Evolutionary conservation across 2,888 invertebrate species (phyloP), one percentile per base, ranked within the genome.

Genomic region (Hypsopygia costalis): DNA sequence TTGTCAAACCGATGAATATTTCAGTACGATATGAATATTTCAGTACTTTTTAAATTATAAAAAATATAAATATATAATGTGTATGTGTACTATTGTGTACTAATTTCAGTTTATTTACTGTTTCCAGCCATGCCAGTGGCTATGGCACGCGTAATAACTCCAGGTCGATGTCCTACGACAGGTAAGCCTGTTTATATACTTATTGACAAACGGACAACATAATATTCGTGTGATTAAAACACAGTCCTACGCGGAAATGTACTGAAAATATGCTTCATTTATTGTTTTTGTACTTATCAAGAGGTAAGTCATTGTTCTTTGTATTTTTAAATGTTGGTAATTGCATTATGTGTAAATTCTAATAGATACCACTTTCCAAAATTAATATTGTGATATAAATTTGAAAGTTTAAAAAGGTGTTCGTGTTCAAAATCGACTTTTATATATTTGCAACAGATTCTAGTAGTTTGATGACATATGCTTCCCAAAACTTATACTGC

Each of bases 61-160:
- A n/a, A n/a, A n/a, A n/a, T n/a, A n/a, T n/a, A n/a, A n/a, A n/a
- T n/a, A n/a, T n/a, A n/a, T n/a, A n/a, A n/a, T n/a, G n/a, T n/a
- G n/a, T n/a, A n/a, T n/a, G n/a, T n/a, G n/a, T n/a, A n/a, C n/a
- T n/a, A n/a, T n/a, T n/a, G n/a, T n/a, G 25, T 25, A 22, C 27
- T 54, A 49, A 63, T 63, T 41, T 32, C 22, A 21, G 47, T 48
- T 57, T 57, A 59, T 58, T 74, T 76, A 37, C 39, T 47, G 31
- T 69, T 59, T 37, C 51, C 77, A 79, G 80, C 69, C 63, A 75
- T 51, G 16, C 39, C 60, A 71, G 69, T 70, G 68, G 69, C 57
- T 80, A 74, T 71, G 60, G 69, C 56, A 83, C 80, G 66, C 83
- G 69, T 76, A 78, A 77, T 69, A 75, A 70, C 57, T 81, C 83